phyloP scores from a whole-genome alignment of 2,113 vertebrate genomes.

The Triplophysa siluroides region DNA sequence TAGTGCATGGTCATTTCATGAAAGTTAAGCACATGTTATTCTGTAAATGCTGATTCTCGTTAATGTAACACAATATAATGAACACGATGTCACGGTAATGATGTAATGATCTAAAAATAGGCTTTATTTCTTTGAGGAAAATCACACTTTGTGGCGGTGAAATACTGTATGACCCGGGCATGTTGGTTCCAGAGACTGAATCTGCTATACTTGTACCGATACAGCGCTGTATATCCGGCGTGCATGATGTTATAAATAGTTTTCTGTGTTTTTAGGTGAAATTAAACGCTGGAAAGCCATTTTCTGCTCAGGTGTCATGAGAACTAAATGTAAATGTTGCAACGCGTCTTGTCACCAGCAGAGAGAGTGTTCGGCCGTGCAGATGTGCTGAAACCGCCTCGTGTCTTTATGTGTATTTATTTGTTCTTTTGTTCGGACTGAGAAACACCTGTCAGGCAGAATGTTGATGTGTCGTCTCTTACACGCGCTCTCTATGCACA shows the following conservation, averaged over 20 bases:
- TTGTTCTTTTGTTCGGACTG: slow-evolving; percentile 12
- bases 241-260: slow-evolving; percentile 3
- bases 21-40: background rate
- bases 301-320: slow-evolving; percentile 37
- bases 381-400: background rate
- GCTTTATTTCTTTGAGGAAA: background rate
- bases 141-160: too few species aligned
- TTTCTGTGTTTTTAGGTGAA: background rate
- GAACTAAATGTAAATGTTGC: slow-evolving; percentile 26
- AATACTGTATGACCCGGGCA: background rate
- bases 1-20: background rate
- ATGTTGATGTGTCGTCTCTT: background rate
- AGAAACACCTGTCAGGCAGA: background rate
- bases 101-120: too few species aligned
- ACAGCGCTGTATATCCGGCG: slow-evolving; percentile 17
- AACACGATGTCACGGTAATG: too few species aligned
- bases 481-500: slow-evolving; percentile 5
- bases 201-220: slow-evolving; percentile 1
- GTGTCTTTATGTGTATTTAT: background rate
- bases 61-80: too few species aligned
- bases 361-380: background rate
- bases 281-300: slow-evolving; percentile 15
- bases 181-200: background rate
- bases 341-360: slow-evolving; percentile 34
- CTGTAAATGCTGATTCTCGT: background rate